phyloP scores from a whole-genome alignment of 1,140 invertebrate genomes.

The Steinernema khuongi region DNA sequence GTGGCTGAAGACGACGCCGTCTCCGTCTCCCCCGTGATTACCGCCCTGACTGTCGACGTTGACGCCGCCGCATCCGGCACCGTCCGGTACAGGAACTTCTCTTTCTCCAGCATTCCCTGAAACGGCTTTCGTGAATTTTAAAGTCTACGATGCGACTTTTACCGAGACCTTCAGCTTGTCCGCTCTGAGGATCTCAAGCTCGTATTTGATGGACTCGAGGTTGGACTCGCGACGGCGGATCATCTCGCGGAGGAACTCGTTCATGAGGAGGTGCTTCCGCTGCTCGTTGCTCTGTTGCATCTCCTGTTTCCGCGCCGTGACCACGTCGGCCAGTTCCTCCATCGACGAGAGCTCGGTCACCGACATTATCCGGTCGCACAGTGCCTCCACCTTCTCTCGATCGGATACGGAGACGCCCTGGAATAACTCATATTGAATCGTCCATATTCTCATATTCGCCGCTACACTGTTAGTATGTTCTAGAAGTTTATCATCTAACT shows the following conservation, averaged over 20 bases:
- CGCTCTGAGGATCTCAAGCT: constrained; percentile 55
- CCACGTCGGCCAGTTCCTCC: constrained; percentile 64
- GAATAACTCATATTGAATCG: neutral
- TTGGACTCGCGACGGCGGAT: constrained; percentile 63
- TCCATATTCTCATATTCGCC: no score
- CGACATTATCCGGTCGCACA: neutral
- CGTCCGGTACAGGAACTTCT: constrained; percentile 29
- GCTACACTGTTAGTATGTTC: no score
- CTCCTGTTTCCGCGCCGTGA: constrained; percentile 61
- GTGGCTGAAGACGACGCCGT: neutral
- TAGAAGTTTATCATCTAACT: no score
- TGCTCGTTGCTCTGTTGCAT: constrained; percentile 72
- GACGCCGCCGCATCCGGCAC: constrained; percentile 47
- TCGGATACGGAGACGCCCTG: neutral
- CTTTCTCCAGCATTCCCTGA: neutral
- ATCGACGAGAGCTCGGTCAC: constrained; percentile 43
- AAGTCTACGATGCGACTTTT: constrained; percentile 16
- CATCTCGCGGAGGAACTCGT: constrained; percentile 77
- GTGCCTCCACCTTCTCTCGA: constrained; percentile 26
- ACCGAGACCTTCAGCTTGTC: constrained; percentile 70
- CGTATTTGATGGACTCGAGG: constrained; percentile 67
- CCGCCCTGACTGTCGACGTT: constrained; percentile 51
- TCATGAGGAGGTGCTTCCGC: constrained; percentile 68
- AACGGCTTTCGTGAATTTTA: neutral
- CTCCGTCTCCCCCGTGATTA: constrained; percentile 54